These are phyloP conservation scores for Drosophila diplacantha DNA, from an alignment of 2,888 invertebrate genomes.

Conservation along the genomic window DNA sequence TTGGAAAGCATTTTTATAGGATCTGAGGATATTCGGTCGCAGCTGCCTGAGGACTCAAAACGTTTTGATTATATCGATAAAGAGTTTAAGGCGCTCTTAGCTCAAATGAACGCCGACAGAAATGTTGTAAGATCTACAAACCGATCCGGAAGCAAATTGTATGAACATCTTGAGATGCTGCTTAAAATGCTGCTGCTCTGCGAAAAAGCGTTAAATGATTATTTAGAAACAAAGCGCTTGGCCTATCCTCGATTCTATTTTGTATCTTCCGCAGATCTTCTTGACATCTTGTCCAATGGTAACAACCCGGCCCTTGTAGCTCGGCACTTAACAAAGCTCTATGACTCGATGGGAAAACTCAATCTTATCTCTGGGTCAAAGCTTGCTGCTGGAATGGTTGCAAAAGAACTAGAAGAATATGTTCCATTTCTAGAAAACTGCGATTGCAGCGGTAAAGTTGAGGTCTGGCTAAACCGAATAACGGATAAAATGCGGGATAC, in stretches of 20 bases:
- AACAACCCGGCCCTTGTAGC: slow-evolving; percentile 88
- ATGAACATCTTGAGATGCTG: slow-evolving; percentile 86
- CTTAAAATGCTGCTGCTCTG: slow-evolving; percentile 87
- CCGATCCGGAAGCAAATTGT: slow-evolving; percentile 84
- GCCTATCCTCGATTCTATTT: slow-evolving; percentile 98
- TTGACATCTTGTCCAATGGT: slow-evolving; percentile 88
- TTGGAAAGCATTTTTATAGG: slow-evolving; percentile 97
- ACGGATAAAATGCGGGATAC: slow-evolving; percentile 91
- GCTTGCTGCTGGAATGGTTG: slow-evolving; percentile 86
- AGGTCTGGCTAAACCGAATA: slow-evolving; percentile 92
- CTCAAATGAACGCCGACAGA: slow-evolving; percentile 84
- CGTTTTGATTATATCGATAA: slow-evolving; percentile 92
- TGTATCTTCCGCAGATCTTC: slow-evolving; percentile 93
- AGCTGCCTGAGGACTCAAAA: slow-evolving; percentile 92
- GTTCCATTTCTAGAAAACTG: slow-evolving; percentile 84
- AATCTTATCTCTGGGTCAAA: slow-evolving; percentile 81
- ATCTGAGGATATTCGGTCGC: slow-evolving; percentile 94
- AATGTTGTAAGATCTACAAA: slow-evolving; percentile 93
- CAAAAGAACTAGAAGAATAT: slow-evolving; percentile 89
- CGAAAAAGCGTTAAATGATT: slow-evolving; percentile 96
- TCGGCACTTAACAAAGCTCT: slow-evolving; percentile 92
- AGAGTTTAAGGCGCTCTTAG: slow-evolving; percentile 85
- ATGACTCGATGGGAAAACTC: slow-evolving; percentile 91
- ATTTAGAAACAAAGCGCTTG: slow-evolving; percentile 94
- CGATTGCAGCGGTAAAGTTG: slow-evolving; percentile 94